A percentile compares a stretch with the other conserved stretches of the same genome.
phyloP scores from a whole-genome alignment of 2,113 vertebrate genomes.

The Daphoenositta chrysoptera region DNA sequence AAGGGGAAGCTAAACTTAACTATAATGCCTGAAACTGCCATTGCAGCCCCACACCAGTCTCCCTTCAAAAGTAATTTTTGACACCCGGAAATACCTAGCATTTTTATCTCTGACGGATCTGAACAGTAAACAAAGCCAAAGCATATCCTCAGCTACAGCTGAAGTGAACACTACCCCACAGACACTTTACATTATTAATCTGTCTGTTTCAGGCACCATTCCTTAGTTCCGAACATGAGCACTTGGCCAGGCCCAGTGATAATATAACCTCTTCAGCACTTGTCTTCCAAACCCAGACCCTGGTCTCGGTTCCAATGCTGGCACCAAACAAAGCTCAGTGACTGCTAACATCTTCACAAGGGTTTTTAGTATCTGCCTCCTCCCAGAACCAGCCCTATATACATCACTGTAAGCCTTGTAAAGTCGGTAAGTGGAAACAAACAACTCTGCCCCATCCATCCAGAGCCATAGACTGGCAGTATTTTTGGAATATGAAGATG shows the following conservation, averaged over 20 bases:
- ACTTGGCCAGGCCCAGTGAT: background rate
- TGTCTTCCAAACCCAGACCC: background rate
- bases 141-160: background rate
- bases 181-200: background rate
- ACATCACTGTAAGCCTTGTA: background rate
- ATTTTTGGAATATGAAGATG: background rate
- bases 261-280: background rate
- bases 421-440: background rate
- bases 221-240: background rate
- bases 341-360: background rate
- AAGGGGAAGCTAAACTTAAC: background rate
- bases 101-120: background rate
- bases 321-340: background rate
- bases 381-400: background rate
- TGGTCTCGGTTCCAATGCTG: background rate
- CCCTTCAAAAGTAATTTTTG: background rate
- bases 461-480: background rate
- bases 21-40: background rate
- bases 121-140: background rate
- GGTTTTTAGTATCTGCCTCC: background rate
- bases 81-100: background rate
- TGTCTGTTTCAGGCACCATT: background rate
- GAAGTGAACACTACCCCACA: background rate
- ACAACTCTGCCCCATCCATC: background rate
- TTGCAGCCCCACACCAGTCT: background rate